These are phyloP conservation scores for Geotrypetes seraphini DNA, from an alignment of 2,797 vertebrate species.

Conservation along the genomic window DNA sequence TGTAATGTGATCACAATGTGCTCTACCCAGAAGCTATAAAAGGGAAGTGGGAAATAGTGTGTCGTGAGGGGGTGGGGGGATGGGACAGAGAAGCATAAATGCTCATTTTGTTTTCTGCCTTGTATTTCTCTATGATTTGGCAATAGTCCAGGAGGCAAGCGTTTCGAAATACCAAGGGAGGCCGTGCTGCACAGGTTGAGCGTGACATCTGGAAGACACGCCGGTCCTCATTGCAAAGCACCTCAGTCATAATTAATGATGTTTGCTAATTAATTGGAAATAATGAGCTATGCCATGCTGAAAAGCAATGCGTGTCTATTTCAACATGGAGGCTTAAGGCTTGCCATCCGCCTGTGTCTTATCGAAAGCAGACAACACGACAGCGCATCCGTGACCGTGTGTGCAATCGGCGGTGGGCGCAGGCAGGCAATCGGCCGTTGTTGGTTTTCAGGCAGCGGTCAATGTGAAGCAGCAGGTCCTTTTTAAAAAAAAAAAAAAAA, in stretches of 20 bases:
- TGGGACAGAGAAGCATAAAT: background rate
- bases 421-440: conserved; percentile 15
- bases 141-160: background rate
- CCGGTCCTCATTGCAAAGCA: conserved; percentile 25
- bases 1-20: background rate
- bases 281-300: conserved; percentile 59
- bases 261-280: conserved; percentile 53
- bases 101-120: background rate
- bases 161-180: conserved; percentile 19
- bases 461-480: no score
- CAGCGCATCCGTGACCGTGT: conserved; percentile 30
- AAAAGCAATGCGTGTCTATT: conserved; percentile 47
- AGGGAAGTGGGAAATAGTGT: background rate
- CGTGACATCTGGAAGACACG: conserved; percentile 48
- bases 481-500: no score
- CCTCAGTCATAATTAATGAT: conserved; percentile 46
- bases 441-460: conserved; percentile 32
- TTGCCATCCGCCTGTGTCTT: conserved; percentile 47
- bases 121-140: background rate
- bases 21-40: background rate
- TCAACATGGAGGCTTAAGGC: conserved; percentile 40
- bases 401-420: conserved; percentile 44
- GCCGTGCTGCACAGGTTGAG: background rate
- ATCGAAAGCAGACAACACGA: conserved; percentile 41
- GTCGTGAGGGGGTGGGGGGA: no score